Evolutionary conservation across 2,797 vertebrate species (phyloP).

Genomic region (Channa striata): DNA sequence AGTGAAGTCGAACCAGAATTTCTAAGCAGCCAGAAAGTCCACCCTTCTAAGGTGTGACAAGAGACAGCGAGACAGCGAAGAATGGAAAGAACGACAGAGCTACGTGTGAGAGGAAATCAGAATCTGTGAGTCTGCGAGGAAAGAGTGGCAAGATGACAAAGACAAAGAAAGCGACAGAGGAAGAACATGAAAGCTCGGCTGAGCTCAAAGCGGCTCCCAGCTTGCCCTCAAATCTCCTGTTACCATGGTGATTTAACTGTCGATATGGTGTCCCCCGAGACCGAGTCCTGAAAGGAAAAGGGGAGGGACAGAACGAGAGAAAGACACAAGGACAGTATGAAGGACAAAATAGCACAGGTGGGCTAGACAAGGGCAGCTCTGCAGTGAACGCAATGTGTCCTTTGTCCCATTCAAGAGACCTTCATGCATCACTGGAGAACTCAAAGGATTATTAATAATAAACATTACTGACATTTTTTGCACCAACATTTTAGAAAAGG

Average conservation of each 20-base stretch:
- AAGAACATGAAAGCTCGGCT: conserved; percentile 50
- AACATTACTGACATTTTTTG: not conserved
- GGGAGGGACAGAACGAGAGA: conserved; percentile 5
- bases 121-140: conserved; percentile 9
- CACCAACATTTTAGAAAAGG: not conserved
- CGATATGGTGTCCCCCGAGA: conserved; percentile 57
- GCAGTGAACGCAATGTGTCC: not conserved
- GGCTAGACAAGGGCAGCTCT: conserved; percentile 1
- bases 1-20: not conserved
- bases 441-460: not conserved
- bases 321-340: conserved; percentile 42
- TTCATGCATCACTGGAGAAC: not conserved
- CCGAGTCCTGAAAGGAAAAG: conserved; percentile 50
- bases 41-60: not conserved
- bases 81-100: conserved; percentile 5
- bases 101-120: conserved; percentile 6
- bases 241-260: conserved; percentile 72
- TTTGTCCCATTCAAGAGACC: not conserved
- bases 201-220: conserved; percentile 58
- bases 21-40: not conserved
- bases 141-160: not conserved
- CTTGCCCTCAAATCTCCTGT: conserved; percentile 68
- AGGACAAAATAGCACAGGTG: conserved; percentile 43
- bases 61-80: not conserved
- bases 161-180: not conserved